Conservation (phyloP, 2,113 vertebrate species). For the Trachemys scripta region DNA sequence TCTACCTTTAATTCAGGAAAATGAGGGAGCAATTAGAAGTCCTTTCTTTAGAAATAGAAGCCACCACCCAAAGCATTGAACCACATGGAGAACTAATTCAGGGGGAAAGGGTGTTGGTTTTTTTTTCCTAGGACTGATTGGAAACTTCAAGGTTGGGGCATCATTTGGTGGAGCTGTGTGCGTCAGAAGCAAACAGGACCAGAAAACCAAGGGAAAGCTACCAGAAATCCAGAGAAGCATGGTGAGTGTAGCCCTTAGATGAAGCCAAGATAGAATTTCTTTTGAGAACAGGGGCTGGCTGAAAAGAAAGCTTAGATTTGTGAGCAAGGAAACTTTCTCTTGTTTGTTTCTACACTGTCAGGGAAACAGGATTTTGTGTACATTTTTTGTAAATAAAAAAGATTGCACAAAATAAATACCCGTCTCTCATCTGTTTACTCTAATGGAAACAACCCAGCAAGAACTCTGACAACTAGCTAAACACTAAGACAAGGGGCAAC, state of each 20-base stretch:
- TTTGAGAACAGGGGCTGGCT: neutral
- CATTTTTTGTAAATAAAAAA: accelerated
- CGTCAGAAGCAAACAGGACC: neutral
- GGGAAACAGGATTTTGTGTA: neutral
- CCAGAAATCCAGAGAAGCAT: neutral
- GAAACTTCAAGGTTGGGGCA: neutral
- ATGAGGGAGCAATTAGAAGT: neutral
- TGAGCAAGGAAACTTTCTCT: neutral
- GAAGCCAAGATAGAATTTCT: neutral
- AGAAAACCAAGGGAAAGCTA: neutral
- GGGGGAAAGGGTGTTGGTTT: neutral
- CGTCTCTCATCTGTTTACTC: accelerated
- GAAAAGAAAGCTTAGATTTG: neutral
- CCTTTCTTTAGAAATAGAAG: neutral
- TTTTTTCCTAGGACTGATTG: accelerated
- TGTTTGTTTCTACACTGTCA: neutral
- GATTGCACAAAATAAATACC: neutral
- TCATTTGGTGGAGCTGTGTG: neutral
- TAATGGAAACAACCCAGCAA: neutral
- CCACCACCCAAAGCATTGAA: neutral
- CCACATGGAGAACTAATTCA: neutral
- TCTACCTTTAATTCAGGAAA: neutral
- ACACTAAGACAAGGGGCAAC: neutral
- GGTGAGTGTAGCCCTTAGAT: neutral
- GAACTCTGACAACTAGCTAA: neutral